Evolutionary conservation across 2,797 vertebrate genomes (phyloP).

Genomic region (Scarus forsteni): DNA sequence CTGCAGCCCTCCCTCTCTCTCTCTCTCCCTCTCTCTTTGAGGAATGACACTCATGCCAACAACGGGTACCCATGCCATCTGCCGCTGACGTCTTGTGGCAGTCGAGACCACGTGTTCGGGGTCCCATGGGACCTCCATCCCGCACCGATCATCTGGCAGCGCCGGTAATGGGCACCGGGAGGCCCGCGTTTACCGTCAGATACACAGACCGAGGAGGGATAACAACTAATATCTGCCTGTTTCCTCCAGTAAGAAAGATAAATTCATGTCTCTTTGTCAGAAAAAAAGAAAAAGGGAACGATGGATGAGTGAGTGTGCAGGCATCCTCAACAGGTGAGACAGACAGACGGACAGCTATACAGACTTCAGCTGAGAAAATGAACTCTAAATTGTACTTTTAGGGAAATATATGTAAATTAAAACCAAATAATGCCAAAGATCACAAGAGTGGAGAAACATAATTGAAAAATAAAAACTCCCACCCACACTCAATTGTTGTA

Average conservation of each 20-base stretch:
- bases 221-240: conserved; percentile 82
- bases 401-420: neutral
- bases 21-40: conserved; percentile 90
- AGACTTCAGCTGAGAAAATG: neutral
- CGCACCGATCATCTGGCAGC: conserved; percentile 99
- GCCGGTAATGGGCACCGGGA: conserved; percentile 98
- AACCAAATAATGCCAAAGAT: neutral
- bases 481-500: no score
- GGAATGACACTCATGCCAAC: conserved; percentile 99
- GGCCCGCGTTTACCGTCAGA: conserved; percentile 97
- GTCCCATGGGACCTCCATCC: conserved; percentile 96
- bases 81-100: conserved; percentile 99
- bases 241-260: conserved; percentile 52
- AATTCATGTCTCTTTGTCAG: conserved; percentile 55
- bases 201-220: conserved; percentile 90
- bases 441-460: neutral
- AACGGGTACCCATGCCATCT: conserved; percentile 99
- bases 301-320: conserved; percentile 17
- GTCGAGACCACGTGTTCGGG: conserved; percentile 93
- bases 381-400: neutral
- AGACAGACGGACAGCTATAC: neutral
- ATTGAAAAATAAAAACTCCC: no score
- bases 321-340: conserved; percentile 69
- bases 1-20: conserved; percentile 77
- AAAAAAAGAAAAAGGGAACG: neutral